These are phyloP conservation scores for Valencia hispanica DNA, from an alignment of 2,797 vertebrate genomes.

Conservation along the genomic window DNA sequence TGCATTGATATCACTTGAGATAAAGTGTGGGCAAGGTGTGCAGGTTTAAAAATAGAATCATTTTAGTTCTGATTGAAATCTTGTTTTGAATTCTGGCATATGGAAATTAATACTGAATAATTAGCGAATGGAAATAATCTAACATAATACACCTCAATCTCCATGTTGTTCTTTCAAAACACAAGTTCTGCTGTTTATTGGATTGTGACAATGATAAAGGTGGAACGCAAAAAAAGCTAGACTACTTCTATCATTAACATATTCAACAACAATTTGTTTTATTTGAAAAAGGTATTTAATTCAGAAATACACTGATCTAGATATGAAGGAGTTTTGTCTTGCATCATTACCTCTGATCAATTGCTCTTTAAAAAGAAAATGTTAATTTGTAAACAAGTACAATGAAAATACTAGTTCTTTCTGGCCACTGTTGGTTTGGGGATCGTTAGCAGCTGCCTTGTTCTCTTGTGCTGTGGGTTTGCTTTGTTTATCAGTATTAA, in stretches of 20 bases:
- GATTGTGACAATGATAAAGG: background rate
- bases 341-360: background rate
- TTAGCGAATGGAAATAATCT: background rate
- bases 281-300: background rate
- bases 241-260: background rate
- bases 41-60: background rate
- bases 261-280: background rate
- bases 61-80: background rate
- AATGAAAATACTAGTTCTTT: background rate
- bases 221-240: background rate
- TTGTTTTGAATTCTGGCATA: background rate
- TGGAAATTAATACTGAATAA: background rate
- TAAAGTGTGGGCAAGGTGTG: background rate
- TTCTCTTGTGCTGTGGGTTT: background rate
- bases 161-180: background rate
- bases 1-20: too few relatives aligned
- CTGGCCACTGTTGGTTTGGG: background rate
- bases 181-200: background rate
- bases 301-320: background rate
- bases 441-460: background rate
- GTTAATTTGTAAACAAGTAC: background rate
- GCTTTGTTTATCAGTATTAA: background rate
- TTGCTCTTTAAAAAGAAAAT: background rate
- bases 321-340: background rate
- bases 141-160: background rate